Base-by-base conservation (phyloP, 1,140 invertebrate genomes). In the Lithobius niger region DNA sequence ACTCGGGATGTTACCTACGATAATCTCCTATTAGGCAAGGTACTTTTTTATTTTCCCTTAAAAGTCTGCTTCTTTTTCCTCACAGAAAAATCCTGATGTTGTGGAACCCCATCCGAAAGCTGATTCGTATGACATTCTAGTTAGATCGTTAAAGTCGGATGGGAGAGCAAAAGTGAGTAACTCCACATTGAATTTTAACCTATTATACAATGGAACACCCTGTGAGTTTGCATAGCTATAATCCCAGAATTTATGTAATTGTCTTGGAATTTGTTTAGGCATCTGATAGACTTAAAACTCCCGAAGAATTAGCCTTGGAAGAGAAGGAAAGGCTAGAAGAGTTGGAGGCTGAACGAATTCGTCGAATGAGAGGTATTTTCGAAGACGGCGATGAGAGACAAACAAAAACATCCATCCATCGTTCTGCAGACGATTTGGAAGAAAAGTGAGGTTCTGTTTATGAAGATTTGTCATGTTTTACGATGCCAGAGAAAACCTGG, bases 71-170 rank as follows among this genome's bases (percentile, higher is more conserved):
- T n/a, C n/a, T n/a, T n/a, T n/a, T n/a, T n/a, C n/a, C n/a, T n/a
- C n/a, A n/a, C n/a, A n/a, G n/a, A n/a, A n/a, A n/a, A n/a, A n/a
- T n/a, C n/a, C n/a, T n/a, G n/a, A n/a, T n/a, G n/a, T n/a, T n/a
- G n/a, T n/a, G n/a, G n/a, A n/a, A n/a, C n/a, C n/a, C n/a, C n/a
- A n/a, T n/a, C n/a, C n/a, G n/a, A 45, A 77, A 76, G 64, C 71
- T 48, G 82, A 88, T 72, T 81, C 85, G 57, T 95, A 89, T 72
- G 91, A 95, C 69, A 82, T 82, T 63, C 71, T 83, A 55, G 81
- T 93, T 57, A 77, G 79, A 43, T 77, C 87, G 65, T 74, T 95
- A 59, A 82, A 80, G 60, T 91, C 88, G 72, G 89, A 93, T 66
- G 79, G 82, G 3, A 76, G 83, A 66, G 88, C 83, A 56, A 81